Percentiles rank a stretch among this genome's conserved stretches.
Conservation (phyloP, 2,113 vertebrate species). For the Pseudorasbora parva region DNA sequence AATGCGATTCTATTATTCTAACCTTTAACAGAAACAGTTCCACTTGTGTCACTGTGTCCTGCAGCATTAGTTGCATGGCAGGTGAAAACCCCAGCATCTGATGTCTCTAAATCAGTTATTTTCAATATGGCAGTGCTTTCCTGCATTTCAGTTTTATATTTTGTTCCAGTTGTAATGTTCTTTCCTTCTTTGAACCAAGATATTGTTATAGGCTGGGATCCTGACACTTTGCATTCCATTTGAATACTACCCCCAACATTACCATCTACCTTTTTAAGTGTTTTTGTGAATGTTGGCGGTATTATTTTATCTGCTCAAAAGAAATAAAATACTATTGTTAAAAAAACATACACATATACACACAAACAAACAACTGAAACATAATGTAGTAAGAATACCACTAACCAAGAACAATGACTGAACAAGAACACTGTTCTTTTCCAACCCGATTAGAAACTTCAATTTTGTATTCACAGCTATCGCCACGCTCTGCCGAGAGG, state of each 20-base stretch:
- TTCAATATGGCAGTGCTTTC: constrained; percentile 87
- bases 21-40: constrained; percentile 95
- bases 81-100: constrained; percentile 89
- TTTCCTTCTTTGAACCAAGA: constrained; percentile 93
- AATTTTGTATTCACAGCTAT: constrained; percentile 91
- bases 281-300: constrained; percentile 92
- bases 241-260: constrained; percentile 76
- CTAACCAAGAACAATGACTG: constrained; percentile 92
- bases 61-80: constrained; percentile 93
- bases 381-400: constrained; percentile 52
- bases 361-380: neutral
- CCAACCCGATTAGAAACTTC: constrained; percentile 95
- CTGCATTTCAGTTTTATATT: constrained; percentile 83
- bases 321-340: constrained; percentile 64
- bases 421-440: constrained; percentile 88
- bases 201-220: constrained; percentile 91
- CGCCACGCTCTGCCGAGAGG: constrained; percentile 86
- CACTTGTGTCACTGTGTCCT: constrained; percentile 90
- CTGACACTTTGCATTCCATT: constrained; percentile 93
- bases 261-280: constrained; percentile 88
- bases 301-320: constrained; percentile 90
- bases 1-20: constrained; percentile 50
- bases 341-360: neutral
- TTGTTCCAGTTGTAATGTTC: constrained; percentile 80
- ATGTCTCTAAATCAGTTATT: constrained; percentile 82